Evolutionary conservation across 53 echinoderm and acorn worm genomes (phyloP).

Genomic region (Actinopyga echinites): DNA sequence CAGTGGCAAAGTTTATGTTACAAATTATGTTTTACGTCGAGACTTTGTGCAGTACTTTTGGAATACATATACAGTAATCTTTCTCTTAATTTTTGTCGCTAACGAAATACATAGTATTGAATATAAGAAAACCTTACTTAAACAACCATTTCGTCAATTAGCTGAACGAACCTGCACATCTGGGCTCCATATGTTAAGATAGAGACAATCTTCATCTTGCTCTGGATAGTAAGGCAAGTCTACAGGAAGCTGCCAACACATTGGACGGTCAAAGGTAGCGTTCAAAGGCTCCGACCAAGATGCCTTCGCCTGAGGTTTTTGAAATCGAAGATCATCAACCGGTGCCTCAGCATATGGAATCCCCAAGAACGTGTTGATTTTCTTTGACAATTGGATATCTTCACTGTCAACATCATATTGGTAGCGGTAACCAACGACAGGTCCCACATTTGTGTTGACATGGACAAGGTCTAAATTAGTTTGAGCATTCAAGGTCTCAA

Average conservation of each 20-base stretch:
- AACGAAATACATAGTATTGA: no score
- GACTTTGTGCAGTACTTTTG: no score
- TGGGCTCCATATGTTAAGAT: constrained; percentile 59
- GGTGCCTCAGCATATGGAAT: constrained; percentile 89
- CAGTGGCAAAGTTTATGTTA: no score
- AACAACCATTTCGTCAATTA: no score
- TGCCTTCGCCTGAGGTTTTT: constrained; percentile 47
- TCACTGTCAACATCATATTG: background rate
- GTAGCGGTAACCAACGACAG: background rate
- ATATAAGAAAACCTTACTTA: no score
- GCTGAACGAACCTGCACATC: constrained; percentile 30
- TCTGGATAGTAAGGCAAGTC: constrained; percentile 31
- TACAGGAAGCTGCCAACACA: constrained; percentile 52
- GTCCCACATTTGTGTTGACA: no score
- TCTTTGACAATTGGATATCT: constrained; percentile 21
- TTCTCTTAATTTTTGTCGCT: no score
- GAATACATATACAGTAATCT: no score
- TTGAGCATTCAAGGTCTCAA: no score
- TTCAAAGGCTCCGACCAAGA: constrained; percentile 64
- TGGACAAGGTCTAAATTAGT: no score
- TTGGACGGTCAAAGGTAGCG: constrained; percentile 63
- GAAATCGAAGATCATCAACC: constrained; percentile 64
- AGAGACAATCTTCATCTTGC: constrained; percentile 61
- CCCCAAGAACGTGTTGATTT: constrained; percentile 69
- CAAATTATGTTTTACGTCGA: no score